These are phyloP conservation scores for Lordiphosa andalusiaca DNA, from an alignment of 2,888 invertebrate species.

Conservation along the genomic window DNA sequence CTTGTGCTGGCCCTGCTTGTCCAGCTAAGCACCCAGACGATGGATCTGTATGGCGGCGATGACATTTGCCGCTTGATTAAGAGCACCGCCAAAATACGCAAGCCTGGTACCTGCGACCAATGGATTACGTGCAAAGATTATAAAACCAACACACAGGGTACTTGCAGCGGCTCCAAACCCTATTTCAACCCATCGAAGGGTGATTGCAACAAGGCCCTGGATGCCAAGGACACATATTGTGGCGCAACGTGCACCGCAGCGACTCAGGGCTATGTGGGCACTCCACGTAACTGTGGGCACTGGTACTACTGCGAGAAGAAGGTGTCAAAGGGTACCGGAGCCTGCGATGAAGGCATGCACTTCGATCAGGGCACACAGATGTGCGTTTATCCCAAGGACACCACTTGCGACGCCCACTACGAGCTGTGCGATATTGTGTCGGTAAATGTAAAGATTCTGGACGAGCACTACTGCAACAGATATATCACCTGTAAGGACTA, in stretches of 20 bases:
- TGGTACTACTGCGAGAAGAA: slow-evolving; percentile 59
- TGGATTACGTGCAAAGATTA: slow-evolving; percentile 53
- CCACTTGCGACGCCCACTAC: slow-evolving; percentile 47
- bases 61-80: slow-evolving; percentile 68
- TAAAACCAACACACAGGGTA: neutral
- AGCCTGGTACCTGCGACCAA: slow-evolving; percentile 64
- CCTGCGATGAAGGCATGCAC: slow-evolving; percentile 43
- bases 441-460: slow-evolving; percentile 27
- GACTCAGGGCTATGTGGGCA: slow-evolving; percentile 49
- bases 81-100: slow-evolving; percentile 56
- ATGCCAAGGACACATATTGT: slow-evolving; percentile 55
- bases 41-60: slow-evolving; percentile 28
- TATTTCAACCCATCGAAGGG: slow-evolving; percentile 21
- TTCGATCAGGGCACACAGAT: slow-evolving; percentile 41
- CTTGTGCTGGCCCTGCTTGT: slow-evolving; percentile 32
- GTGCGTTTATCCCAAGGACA: slow-evolving; percentile 55
- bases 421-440: slow-evolving; percentile 64
- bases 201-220: slow-evolving; percentile 10
- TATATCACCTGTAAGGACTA: slow-evolving; percentile 51
- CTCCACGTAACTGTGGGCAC: slow-evolving; percentile 58
- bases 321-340: slow-evolving; percentile 16
- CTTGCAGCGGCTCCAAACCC: slow-evolving; percentile 13
- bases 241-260: slow-evolving; percentile 38
- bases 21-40: slow-evolving; percentile 43
- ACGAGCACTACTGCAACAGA: slow-evolving; percentile 60